Percentiles rank a stretch among this genome's conserved stretches.
Conservation (phyloP, 2,113 vertebrate species). For the Pitta sordida region DNA sequence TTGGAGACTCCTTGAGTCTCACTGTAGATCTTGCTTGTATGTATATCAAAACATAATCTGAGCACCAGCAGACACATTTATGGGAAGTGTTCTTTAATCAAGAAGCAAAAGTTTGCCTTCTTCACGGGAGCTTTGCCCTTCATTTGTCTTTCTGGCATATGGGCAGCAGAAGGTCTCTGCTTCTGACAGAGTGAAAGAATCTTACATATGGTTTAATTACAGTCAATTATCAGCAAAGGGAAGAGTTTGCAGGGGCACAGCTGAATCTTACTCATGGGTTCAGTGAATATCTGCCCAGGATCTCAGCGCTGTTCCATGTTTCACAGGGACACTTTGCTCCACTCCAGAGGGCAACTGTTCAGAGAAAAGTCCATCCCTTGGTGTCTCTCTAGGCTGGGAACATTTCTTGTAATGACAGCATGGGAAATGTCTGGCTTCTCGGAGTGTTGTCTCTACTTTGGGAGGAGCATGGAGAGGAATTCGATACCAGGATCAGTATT, state of each 20-base stretch:
- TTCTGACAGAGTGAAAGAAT: conserved; percentile 25
- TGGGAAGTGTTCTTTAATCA: not conserved
- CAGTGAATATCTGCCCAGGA: not conserved
- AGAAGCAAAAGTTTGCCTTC: not conserved
- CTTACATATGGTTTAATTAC: conserved; percentile 60
- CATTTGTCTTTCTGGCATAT: conserved; percentile 61
- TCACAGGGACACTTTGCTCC: not conserved
- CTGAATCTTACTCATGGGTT: conserved; percentile 7
- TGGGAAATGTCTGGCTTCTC: not conserved
- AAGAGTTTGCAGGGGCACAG: conserved; percentile 26
- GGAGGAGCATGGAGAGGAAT: not conserved
- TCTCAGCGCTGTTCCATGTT: not conserved
- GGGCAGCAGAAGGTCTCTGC: conserved; percentile 57
- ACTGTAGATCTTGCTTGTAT: accelerated
- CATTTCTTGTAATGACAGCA: not conserved
- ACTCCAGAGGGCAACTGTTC: not conserved
- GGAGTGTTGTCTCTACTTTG: not conserved
- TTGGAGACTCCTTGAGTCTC: not conserved
- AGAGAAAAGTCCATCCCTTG: not conserved
- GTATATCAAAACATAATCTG: not conserved
- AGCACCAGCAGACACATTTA: not conserved
- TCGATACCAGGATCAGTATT: not conserved
- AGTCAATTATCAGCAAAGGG: conserved; percentile 28
- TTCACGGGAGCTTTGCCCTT: conserved; percentile 37
- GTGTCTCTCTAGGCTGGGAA: not conserved